A percentile compares a stretch with the other conserved stretches of the same genome.
Evolutionary conservation across 2,113 vertebrate species (phyloP).

Genomic region (Nesogale talazaci): DNA sequence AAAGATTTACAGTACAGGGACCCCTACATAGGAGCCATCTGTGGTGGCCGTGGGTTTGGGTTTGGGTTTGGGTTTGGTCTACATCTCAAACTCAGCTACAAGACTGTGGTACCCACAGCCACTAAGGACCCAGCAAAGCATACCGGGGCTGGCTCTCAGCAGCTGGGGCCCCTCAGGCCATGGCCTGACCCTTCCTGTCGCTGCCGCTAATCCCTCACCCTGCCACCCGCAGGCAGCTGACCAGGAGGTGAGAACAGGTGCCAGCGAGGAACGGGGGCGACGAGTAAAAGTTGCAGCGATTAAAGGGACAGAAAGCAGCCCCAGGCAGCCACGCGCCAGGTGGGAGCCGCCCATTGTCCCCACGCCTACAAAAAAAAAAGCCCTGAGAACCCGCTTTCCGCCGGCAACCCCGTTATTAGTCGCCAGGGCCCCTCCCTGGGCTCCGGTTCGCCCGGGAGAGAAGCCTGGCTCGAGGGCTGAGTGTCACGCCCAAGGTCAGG

Average conservation of each 20-base stretch:
- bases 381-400: background rate
- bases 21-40: background rate
- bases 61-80: background rate
- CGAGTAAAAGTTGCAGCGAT: background rate
- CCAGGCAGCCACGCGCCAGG: background rate
- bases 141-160: background rate
- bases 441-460: background rate
- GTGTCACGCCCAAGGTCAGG: conserved; percentile 63
- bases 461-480: background rate
- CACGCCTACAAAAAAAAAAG: background rate
- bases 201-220: background rate
- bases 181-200: background rate
- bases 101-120: background rate
- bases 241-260: background rate
- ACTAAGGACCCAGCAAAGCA: background rate
- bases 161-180: background rate
- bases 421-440: background rate
- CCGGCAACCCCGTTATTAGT: background rate
- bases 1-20: background rate
- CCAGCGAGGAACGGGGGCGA: background rate
- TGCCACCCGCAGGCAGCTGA: no score
- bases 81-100: background rate
- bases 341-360: background rate
- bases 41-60: background rate
- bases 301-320: background rate